phyloP scores from a whole-genome alignment of 2,113 vertebrate genomes.

The Pelodiscus sinensis region DNA sequence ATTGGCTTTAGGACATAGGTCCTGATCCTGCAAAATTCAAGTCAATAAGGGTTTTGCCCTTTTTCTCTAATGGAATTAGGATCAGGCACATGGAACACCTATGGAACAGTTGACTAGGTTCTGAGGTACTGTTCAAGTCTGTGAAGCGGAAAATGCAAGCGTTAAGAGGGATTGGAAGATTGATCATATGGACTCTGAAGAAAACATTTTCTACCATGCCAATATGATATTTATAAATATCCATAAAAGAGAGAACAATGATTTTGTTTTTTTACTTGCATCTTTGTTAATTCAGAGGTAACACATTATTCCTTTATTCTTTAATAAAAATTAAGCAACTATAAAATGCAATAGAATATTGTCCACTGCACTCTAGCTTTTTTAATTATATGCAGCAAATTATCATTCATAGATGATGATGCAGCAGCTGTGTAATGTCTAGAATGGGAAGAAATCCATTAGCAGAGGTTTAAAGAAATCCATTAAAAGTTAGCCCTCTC shows the following conservation, averaged over 20 bases:
- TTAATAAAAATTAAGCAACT: not conserved
- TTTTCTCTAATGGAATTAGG: accelerated
- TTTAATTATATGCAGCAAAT: not conserved
- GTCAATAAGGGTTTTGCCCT: not conserved
- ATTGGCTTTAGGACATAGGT: not conserved
- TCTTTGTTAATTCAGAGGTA: not conserved
- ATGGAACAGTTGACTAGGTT: not conserved
- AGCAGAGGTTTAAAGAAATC: not conserved
- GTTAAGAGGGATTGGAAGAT: not conserved
- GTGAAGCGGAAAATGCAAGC: not conserved
- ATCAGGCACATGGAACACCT: not conserved
- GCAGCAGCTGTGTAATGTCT: not conserved
- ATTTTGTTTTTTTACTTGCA: not conserved
- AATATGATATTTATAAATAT: not conserved
- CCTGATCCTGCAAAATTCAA: accelerated
- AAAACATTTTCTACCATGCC: not conserved
- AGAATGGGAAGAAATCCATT: not conserved
- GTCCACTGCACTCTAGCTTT: not conserved
- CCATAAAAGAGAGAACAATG: not conserved
- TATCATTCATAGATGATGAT: not conserved
- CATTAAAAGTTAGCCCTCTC: not conserved
- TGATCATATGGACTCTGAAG: not conserved
- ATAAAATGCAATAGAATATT: constrained; percentile 14
- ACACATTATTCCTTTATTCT: constrained; percentile 20
- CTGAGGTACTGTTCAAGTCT: not conserved